Percentiles rank a stretch among this genome's conserved stretches.
Conservation (phyloP, 2,113 vertebrate genomes). For the Irena cyanogastra region DNA sequence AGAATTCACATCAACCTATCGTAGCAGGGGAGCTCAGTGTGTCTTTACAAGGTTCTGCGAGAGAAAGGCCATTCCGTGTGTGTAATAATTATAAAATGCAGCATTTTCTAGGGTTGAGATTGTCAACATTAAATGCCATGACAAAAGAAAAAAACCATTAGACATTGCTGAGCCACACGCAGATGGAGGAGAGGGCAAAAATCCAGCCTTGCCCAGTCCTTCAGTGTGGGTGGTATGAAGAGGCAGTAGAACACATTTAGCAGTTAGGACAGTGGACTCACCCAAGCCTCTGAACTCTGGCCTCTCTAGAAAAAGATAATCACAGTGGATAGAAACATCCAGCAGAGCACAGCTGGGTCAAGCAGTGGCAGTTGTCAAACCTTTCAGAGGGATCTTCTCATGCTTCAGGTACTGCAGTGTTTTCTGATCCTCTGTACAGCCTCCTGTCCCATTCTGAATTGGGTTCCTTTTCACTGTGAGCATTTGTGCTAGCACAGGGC, state of each 20-base stretch:
- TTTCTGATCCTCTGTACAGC: not conserved
- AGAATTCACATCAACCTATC: not conserved
- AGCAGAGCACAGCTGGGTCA: not conserved
- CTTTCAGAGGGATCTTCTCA: not conserved
- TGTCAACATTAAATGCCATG: not conserved
- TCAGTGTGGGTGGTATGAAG: accelerated
- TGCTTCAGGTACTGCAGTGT: not conserved
- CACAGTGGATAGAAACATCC: not conserved
- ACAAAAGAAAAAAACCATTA: not conserved
- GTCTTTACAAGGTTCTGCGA: not conserved
- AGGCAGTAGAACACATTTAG: not conserved
- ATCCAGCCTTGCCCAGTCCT: not conserved
- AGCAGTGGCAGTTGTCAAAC: not conserved
- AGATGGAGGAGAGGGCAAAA: not conserved
- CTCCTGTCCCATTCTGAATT: not conserved
- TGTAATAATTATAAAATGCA: not conserved
- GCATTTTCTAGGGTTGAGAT: not conserved
- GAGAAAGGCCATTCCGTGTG: not conserved
- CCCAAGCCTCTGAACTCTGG: not conserved
- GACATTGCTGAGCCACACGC: not conserved
- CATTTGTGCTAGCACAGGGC: not conserved
- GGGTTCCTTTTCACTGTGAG: not conserved
- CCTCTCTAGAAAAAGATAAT: not conserved
- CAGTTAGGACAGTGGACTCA: not conserved
- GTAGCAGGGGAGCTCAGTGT: not conserved